Evolutionary conservation across 2,888 invertebrate species (phyloP), one percentile per base, ranked within the genome.

Genomic region (Melipona beecheii): DNA sequence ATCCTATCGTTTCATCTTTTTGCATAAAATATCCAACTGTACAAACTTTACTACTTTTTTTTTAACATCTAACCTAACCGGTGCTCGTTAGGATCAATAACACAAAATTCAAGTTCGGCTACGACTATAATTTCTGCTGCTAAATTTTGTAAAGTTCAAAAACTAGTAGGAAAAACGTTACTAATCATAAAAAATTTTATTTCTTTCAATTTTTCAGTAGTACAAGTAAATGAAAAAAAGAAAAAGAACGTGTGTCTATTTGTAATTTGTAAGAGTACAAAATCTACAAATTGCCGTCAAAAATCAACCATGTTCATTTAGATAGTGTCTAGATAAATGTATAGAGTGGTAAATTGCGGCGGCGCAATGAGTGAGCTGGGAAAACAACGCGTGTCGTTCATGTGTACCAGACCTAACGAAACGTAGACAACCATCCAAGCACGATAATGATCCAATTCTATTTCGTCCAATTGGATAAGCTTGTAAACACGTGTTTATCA

Each of bases 401-500:
- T 64, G 13, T 64, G 13, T 13, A 64, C 21, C 19, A 31, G 21
- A 9, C 13, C 11, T 31, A n/a, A 36, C 60, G 76, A 72, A 72
- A 75, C 36, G 75, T 66, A 27, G 70, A 73, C 70, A 66, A 50
- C 72, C 68, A 50, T 24, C 50, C 70, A 65, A 66, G 65, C 65
- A 76, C 75, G 64, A 79, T 80, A 82, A 82, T 78, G 79, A 85
- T 79, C 54, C 79, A 82, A 85, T 85, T 85, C 72, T 66, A 69
- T 49, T 66, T 64, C 65, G 52, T 74, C 74, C 75, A 68, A 81
- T 74, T 60, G 76, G n/a, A 69, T 76, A 78, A 73, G 24, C 31
- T 81, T 71, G 65, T 76, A 81, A 75, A 69, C 86, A 81, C 75
- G 69, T 79, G 86, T 86, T 86, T 86, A 81, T 86, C 81, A 81